phyloP scores from a whole-genome alignment of 2,888 invertebrate species.

The Drosophila seclusa region DNA sequence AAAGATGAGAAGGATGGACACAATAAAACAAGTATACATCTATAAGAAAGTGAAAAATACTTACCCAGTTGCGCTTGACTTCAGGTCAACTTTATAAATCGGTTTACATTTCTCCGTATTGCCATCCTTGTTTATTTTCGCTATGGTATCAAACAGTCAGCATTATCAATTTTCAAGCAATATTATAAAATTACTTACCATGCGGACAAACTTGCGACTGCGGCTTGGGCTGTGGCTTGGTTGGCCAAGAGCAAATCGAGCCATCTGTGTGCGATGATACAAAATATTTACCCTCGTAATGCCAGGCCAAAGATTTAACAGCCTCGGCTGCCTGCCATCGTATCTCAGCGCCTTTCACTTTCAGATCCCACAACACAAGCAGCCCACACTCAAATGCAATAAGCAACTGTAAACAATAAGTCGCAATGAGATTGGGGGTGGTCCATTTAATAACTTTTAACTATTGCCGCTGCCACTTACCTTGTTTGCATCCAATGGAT shows the following conservation, averaged over 20 bases:
- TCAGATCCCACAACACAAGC: constrained; percentile 98
- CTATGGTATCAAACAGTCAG: constrained; percentile 35
- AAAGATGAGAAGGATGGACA: background rate
- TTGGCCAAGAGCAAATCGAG: constrained; percentile 96
- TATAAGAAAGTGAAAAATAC: background rate
- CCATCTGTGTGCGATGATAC: constrained; percentile 98
- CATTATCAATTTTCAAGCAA: constrained; percentile 1
- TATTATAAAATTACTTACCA: constrained; percentile 87
- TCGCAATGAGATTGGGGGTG: background rate
- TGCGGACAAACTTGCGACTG: constrained; percentile 95
- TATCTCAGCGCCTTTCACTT: constrained; percentile 93
- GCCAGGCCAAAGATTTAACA: constrained; percentile 96
- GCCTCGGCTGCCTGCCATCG: constrained; percentile 92
- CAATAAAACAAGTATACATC: background rate
- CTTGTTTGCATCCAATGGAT: constrained; percentile 98
- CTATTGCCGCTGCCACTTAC: constrained; percentile 85
- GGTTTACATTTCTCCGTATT: constrained; percentile 97
- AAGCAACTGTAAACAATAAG: constrained; percentile 89
- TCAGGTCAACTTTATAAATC: constrained; percentile 98
- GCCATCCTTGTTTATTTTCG: constrained; percentile 95
- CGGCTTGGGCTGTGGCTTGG: constrained; percentile 91
- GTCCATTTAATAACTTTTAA: background rate
- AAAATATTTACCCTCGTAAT: constrained; percentile 98
- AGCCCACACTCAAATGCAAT: constrained; percentile 98
- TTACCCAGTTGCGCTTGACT: constrained; percentile 89